Evolutionary conservation across 2,888 invertebrate species (phyloP).

Genomic region (Exephanes ischioxanthus): DNA sequence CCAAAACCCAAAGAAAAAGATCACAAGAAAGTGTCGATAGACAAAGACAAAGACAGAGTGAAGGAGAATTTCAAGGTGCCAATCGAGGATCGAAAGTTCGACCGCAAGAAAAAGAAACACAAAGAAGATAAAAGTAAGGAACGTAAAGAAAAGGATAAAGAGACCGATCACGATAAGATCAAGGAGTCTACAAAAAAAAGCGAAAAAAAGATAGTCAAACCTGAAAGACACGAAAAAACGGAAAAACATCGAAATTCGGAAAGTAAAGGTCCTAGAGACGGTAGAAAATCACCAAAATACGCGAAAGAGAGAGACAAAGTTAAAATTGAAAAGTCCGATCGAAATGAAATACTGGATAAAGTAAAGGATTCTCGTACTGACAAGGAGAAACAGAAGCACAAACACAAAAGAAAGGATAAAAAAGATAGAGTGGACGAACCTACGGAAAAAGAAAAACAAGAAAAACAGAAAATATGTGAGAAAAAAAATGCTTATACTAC

Average conservation of each 20-base stretch:
- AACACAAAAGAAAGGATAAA: slow-evolving; percentile 86
- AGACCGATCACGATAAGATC: slow-evolving; percentile 85
- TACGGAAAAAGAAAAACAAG: slow-evolving; percentile 87
- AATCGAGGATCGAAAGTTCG: slow-evolving; percentile 86
- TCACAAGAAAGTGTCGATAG: slow-evolving; percentile 79
- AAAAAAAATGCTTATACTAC: slow-evolving; percentile 75
- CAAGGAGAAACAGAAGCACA: slow-evolving; percentile 85
- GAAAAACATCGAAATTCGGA: slow-evolving; percentile 86
- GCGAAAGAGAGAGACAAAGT: slow-evolving; percentile 73
- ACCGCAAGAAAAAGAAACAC: slow-evolving; percentile 86
- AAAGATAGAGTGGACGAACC: slow-evolving; percentile 89
- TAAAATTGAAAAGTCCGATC: slow-evolving; percentile 68
- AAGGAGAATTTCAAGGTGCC: slow-evolving; percentile 84
- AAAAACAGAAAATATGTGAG: slow-evolving; percentile 80
- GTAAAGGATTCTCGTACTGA: slow-evolving; percentile 79
- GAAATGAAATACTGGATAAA: slow-evolving; percentile 75
- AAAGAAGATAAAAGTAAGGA: slow-evolving; percentile 88
- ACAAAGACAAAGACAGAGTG: slow-evolving; percentile 85
- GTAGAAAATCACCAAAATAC: slow-evolving; percentile 78
- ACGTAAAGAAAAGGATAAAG: slow-evolving; percentile 86
- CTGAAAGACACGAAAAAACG: slow-evolving; percentile 88
- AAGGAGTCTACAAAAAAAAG: slow-evolving; percentile 83
- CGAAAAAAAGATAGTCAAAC: slow-evolving; percentile 88
- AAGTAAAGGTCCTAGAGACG: slow-evolving; percentile 83
- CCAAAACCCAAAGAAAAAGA: slow-evolving; percentile 83